phyloP scores from a whole-genome alignment of 1,140 invertebrate species.

The Microplitis demolitor region DNA sequence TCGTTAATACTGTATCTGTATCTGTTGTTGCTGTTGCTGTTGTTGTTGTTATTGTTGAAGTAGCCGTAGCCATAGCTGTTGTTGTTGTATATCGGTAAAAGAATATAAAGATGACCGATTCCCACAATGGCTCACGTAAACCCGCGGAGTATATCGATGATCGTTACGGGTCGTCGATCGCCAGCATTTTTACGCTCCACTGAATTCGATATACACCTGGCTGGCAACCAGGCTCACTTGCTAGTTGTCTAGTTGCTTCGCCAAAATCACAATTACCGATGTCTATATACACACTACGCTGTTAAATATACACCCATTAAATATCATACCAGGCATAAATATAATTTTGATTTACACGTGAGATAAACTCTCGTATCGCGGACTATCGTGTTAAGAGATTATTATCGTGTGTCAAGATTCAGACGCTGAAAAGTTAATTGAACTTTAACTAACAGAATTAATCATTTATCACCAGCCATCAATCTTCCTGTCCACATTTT shows the following conservation, averaged over 20 bases:
- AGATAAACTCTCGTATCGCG: not conserved
- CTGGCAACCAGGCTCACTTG: no score
- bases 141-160: slow-evolving; percentile 11
- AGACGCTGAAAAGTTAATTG: slow-evolving; percentile 6
- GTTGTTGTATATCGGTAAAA: slow-evolving; percentile 2
- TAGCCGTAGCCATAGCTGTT: not conserved
- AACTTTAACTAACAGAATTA: not conserved
- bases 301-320: not conserved
- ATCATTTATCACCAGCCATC: not conserved
- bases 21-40: not conserved
- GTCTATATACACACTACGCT: not conserved
- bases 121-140: slow-evolving; percentile 15
- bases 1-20: no score
- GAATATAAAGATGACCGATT: slow-evolving; percentile 20
- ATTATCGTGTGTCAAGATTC: not conserved
- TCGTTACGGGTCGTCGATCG: slow-evolving; percentile 25
- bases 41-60: not conserved
- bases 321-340: not conserved
- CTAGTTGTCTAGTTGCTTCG: no score
- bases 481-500: not conserved
- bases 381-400: not conserved
- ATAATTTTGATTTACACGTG: slow-evolving; percentile 10
- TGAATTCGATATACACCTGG: not conserved
- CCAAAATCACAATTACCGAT: not conserved
- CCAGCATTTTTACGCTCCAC: slow-evolving; percentile 11